phyloP scores from a whole-genome alignment of 2,113 vertebrate species.

The Thalassoma bifasciatum region DNA sequence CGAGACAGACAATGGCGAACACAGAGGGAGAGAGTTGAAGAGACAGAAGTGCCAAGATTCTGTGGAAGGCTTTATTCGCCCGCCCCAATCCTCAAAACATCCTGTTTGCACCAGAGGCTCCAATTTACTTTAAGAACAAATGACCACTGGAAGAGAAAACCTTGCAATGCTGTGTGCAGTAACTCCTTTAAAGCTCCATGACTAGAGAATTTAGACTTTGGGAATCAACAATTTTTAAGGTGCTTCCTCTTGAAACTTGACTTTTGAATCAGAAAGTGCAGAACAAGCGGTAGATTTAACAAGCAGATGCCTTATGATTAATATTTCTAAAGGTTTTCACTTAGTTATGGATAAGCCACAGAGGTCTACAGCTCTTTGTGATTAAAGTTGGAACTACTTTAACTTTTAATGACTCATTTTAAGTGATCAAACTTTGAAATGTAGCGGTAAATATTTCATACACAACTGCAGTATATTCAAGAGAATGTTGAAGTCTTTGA shows the following conservation, averaged over 20 bases:
- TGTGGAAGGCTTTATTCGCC: neutral
- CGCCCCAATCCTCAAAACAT: neutral
- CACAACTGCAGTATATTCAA: too few species aligned
- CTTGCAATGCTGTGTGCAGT: neutral
- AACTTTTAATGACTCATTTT: too few species aligned
- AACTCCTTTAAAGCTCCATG: neutral
- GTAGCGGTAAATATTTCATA: too few species aligned
- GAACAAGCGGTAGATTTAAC: too few species aligned
- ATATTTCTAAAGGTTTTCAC: too few species aligned
- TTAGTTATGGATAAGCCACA: too few species aligned
- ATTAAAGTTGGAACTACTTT: too few species aligned
- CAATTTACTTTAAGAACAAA: neutral
- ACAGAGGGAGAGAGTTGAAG: neutral
- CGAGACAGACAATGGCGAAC: conserved; percentile 37
- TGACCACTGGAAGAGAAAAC: neutral
- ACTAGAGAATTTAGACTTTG: neutral
- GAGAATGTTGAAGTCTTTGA: too few species aligned
- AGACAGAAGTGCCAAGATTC: conserved; percentile 12
- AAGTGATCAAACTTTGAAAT: too few species aligned
- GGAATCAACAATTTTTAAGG: neutral
- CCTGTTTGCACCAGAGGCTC: neutral
- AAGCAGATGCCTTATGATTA: too few species aligned
- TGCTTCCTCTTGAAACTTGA: neutral
- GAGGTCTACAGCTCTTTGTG: too few species aligned
- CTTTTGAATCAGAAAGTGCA: too few species aligned